Evolutionary conservation across 1,140 invertebrate species (phyloP), one percentile per base, ranked within the genome.

Genomic region (Saccostrea glomerata): DNA sequence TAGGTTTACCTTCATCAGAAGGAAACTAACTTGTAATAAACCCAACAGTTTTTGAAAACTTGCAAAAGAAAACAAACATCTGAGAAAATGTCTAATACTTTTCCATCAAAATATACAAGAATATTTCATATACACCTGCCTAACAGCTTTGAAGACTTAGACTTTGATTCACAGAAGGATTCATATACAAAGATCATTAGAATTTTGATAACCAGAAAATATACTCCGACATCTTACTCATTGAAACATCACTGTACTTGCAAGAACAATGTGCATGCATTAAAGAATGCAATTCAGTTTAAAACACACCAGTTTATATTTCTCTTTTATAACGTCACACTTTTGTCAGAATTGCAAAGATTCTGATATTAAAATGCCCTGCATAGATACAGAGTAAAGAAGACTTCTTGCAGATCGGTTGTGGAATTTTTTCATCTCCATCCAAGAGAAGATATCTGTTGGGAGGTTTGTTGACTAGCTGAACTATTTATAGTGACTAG

Each of bases 401-500:
- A 60, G 58, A 60, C 13, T 17, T 15, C 20, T 17, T 47, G 40
- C 40, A 47, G 20, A 60, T 17, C 58, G 4, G 20, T 20, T 60
- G 58, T 15, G 58, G 58, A 58, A 17, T 15, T 4, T 60, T 15
- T 20, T 15, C 15, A 15, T 73, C 7, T 15, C 6, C 3, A 12
- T 73, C 30, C 70, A 73, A 73, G 70, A 73, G 30, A 73, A 73
- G 23, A 73, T 73, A 73, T 12, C 70, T 73, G 70, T 47, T 6
- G 40, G 40, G 6, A 6, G 6, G 40, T 2, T 47, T 47, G 40
- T 25, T 73, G 70, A 73, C 70, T 73, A 73, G 70, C 70, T 73
- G 70, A 73, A 73, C 70, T 73, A 73, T 23, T 73, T 73, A 23
- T 73, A 30, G 70, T 73, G 70, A 73, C 70, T 73, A 73, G 70